Conservation (phyloP, 2,797 vertebrate genomes). For the Zalophus californianus region DNA sequence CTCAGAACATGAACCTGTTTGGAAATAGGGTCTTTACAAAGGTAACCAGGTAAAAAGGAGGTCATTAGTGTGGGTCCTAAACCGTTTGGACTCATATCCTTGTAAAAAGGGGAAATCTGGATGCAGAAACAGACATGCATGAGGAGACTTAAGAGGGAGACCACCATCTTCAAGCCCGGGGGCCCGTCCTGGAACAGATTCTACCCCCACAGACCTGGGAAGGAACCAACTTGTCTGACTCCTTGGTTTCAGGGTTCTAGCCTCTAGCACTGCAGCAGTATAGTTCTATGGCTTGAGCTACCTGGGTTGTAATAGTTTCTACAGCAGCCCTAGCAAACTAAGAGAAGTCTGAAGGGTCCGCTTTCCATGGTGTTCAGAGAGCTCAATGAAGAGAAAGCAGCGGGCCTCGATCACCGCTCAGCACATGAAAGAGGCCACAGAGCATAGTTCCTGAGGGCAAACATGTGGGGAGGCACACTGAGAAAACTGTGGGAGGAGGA, state of each 20-base stretch:
- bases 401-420: neutral
- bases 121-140: neutral
- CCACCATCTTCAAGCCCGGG: rapidly evolving
- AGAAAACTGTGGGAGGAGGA: neutral
- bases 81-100: neutral
- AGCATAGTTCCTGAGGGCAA: neutral
- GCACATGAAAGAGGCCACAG: rapidly evolving
- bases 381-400: neutral
- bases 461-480: too few species aligned
- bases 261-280: neutral
- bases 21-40: neutral
- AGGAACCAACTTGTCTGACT: rapidly evolving
- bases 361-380: neutral
- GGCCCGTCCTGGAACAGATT: neutral
- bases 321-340: neutral
- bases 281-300: neutral
- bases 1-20: neutral
- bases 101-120: neutral
- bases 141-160: neutral
- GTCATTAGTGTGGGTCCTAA: neutral
- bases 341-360: neutral
- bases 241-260: neutral
- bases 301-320: neutral
- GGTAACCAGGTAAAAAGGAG: neutral
- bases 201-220: neutral